A percentile compares a stretch with the other conserved stretches of the same genome.
phyloP scores from a whole-genome alignment of 2,113 vertebrate genomes.

The Lepisosteus osseus region DNA sequence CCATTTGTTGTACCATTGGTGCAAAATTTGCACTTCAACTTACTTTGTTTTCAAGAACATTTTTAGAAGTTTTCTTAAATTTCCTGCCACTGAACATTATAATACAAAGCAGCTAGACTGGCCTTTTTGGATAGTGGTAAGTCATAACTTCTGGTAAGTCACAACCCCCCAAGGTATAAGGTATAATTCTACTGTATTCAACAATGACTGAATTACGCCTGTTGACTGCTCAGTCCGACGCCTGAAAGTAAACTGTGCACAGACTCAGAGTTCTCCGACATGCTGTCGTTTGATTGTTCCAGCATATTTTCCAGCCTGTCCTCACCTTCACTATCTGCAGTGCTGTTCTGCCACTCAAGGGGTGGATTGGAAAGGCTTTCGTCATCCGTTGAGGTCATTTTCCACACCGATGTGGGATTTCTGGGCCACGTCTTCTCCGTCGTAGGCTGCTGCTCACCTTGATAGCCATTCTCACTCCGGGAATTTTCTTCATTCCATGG shows the following conservation, averaged over 20 bases:
- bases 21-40: conserved; percentile 32
- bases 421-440: conserved; percentile 74
- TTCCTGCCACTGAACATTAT: conserved; percentile 35
- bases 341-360: conserved; percentile 74
- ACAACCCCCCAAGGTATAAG: background rate
- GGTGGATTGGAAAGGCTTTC: conserved; percentile 68
- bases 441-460: conserved; percentile 76
- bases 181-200: background rate
- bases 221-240: conserved; percentile 77
- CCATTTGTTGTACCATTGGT: conserved; percentile 42
- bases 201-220: conserved; percentile 45
- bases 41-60: conserved; percentile 22
- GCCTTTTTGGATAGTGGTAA: conserved; percentile 50
- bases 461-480: conserved; percentile 72
- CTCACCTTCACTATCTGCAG: conserved; percentile 71
- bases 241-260: conserved; percentile 68
- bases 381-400: conserved; percentile 54
- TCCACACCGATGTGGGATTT: conserved; percentile 67
- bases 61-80: conserved; percentile 3
- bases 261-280: conserved; percentile 65
- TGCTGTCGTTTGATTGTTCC: conserved; percentile 29
- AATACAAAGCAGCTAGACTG: conserved; percentile 26
- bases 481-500: conserved; percentile 68
- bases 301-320: conserved; percentile 60
- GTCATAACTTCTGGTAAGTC: background rate